phyloP scores from a whole-genome alignment of 2,797 vertebrate genomes.

The Typhlichthys subterraneus region DNA sequence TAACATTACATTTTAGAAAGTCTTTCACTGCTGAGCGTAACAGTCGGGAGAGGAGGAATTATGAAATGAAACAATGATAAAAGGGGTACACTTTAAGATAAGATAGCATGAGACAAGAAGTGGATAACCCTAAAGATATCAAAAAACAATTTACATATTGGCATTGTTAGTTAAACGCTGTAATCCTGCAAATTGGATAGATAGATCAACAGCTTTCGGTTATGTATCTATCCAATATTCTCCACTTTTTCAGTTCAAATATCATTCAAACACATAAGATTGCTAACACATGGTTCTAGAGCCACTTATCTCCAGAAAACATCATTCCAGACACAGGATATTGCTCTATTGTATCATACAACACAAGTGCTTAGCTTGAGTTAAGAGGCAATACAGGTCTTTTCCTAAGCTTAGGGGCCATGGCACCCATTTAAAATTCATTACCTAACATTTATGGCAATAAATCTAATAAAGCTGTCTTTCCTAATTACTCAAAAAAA shows the following conservation, averaged over 20 bases:
- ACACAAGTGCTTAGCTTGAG: no score
- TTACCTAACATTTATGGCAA: neutral
- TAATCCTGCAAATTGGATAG: no score
- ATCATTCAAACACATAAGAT: neutral
- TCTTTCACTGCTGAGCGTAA: conserved; percentile 66
- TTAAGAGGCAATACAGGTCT: no score
- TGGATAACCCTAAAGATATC: neutral
- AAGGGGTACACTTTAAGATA: neutral
- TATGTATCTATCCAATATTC: no score
- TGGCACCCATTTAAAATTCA: neutral
- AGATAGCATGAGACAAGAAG: neutral
- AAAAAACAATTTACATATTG: conserved; percentile 13
- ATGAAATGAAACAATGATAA: conserved; percentile 35
- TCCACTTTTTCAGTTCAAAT: no score
- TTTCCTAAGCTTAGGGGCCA: neutral
- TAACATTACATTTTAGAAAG: conserved; percentile 55
- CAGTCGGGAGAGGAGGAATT: conserved; percentile 50
- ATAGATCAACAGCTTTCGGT: no score
- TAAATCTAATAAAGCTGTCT: conserved; percentile 3
- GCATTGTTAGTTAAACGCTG: neutral
- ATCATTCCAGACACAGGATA: neutral
- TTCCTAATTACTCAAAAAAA: conserved; percentile 17
- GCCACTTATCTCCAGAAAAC: neutral
- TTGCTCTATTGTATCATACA: neutral
- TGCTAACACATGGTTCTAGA: neutral